Evolutionary conservation across 1,140 invertebrate species (phyloP).

Genomic region (Drosophila punjabiensis): DNA sequence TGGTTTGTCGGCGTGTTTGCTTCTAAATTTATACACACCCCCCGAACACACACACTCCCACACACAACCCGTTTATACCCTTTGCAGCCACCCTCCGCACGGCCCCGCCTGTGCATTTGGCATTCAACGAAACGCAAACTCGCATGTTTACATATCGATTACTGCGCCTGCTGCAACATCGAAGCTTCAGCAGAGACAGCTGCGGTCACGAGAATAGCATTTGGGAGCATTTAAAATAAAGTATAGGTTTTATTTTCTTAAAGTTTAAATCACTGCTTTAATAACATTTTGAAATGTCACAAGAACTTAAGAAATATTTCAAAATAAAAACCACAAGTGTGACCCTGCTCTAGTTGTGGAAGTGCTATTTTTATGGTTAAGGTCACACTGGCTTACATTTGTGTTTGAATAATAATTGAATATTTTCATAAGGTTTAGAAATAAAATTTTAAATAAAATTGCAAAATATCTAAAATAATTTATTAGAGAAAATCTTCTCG

Average conservation of each 20-base stretch:
- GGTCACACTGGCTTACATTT: background rate
- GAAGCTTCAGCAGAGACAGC: constrained; percentile 16
- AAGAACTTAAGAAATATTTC: background rate
- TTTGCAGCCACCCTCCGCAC: background rate
- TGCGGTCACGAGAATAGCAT: background rate
- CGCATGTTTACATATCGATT: constrained; percentile 82
- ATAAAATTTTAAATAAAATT: too few species aligned
- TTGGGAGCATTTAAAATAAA: background rate
- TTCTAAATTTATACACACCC: constrained; percentile 74
- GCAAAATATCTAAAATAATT: background rate
- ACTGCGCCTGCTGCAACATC: constrained; percentile 58
- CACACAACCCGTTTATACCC: constrained; percentile 3
- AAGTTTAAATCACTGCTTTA: too few species aligned
- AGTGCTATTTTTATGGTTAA: background rate
- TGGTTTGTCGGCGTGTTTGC: constrained; percentile 50
- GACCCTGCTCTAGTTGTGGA: too few species aligned
- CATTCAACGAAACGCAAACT: constrained; percentile 49
- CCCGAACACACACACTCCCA: background rate
- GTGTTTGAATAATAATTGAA: too few species aligned
- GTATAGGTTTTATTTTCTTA: background rate
- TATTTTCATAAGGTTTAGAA: too few species aligned
- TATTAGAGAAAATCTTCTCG: background rate
- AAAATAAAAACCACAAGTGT: too few species aligned
- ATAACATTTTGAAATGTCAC: background rate
- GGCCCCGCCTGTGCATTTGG: constrained; percentile 13